phyloP scores from a whole-genome alignment of 2,113 vertebrate species.

The Anolis sagrei region DNA sequence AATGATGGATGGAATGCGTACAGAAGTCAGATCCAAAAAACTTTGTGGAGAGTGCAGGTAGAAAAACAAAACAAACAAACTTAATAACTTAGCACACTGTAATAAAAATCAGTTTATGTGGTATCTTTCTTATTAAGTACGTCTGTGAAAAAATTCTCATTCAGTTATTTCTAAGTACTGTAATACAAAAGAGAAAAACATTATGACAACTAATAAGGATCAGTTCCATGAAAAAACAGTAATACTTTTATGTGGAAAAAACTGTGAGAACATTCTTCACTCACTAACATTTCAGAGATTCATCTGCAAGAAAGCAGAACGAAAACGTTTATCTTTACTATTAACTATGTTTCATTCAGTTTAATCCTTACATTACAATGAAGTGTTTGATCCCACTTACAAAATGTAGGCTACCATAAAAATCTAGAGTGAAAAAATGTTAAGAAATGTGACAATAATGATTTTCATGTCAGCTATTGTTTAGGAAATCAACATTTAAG shows the following conservation, averaged over 20 bases:
- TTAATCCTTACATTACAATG: background rate
- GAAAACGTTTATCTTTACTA: slow-evolving; percentile 15
- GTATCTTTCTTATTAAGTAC: background rate
- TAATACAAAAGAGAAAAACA: background rate
- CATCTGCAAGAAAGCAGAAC: slow-evolving; percentile 18
- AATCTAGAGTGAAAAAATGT: background rate
- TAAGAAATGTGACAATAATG: background rate
- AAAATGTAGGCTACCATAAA: background rate
- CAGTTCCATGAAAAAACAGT: background rate
- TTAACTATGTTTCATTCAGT: slow-evolving; percentile 1
- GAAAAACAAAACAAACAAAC: too few species aligned
- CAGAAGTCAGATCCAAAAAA: accelerated
- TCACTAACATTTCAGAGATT: background rate
- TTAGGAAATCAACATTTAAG: background rate
- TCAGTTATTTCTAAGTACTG: slow-evolving; percentile 28
- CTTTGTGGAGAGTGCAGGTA: background rate
- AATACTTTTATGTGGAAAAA: background rate
- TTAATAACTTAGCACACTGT: background rate
- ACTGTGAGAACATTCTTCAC: background rate
- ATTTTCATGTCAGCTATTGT: background rate
- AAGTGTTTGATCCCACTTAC: background rate
- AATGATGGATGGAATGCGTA: background rate
- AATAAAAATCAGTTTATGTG: background rate
- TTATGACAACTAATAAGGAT: slow-evolving; percentile 7
- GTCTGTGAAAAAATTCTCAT: background rate